A percentile compares a stretch with the other conserved stretches of the same genome.
Evolutionary conservation across 2,113 vertebrate genomes (phyloP).

Genomic region (Pelecanoides urinatrix): DNA sequence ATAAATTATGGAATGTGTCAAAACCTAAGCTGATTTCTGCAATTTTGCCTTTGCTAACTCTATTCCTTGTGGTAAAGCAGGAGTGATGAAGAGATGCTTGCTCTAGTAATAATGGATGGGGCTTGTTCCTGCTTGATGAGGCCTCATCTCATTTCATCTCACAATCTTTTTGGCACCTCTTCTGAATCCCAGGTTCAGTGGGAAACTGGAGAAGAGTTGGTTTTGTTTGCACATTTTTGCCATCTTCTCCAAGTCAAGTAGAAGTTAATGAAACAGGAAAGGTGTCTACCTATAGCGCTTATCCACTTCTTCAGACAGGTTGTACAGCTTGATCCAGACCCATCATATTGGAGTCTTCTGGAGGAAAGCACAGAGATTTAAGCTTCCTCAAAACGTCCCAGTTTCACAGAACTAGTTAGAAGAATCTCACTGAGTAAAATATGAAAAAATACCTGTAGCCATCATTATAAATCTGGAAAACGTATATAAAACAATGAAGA

Average conservation of each 20-base stretch:
- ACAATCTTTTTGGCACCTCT: neutral
- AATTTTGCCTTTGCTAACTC: neutral
- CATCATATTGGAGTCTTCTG: neutral
- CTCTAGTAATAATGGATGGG: neutral
- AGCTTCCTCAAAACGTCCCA: neutral
- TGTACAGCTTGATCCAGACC: neutral
- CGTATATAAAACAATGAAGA: neutral
- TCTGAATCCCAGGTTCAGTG: neutral
- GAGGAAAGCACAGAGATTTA: neutral
- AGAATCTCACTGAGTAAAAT: neutral
- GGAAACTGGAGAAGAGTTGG: neutral
- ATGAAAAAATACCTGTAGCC: neutral
- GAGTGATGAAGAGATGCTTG: neutral
- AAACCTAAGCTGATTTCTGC: neutral
- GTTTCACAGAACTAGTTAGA: neutral
- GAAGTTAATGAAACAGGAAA: neutral
- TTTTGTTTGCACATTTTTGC: neutral
- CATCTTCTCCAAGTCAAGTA: neutral
- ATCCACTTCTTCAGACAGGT: neutral
- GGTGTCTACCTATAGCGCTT: accelerated
- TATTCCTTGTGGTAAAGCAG: neutral
- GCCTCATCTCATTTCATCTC: neutral
- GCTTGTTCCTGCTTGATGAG: neutral
- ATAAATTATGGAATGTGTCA: neutral
- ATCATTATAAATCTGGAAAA: neutral